phyloP scores from a whole-genome alignment of 2,888 invertebrate species.

The Microctonus aethiopoides region DNA sequence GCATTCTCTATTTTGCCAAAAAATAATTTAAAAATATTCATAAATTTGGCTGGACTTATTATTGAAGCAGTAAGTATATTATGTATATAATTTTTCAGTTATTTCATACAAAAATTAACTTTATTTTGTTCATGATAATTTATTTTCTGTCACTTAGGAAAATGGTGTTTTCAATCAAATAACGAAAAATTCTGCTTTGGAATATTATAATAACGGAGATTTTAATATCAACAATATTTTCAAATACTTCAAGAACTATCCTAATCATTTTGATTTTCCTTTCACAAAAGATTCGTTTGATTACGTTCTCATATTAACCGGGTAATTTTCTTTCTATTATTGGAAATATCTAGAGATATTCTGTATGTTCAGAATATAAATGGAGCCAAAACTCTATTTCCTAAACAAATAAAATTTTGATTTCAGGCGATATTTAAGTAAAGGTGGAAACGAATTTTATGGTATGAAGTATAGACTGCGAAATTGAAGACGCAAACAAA shows the following conservation, averaged over 20 bases:
- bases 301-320: background rate
- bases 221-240: background rate
- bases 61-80: background rate
- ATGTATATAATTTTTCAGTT: too few species aligned
- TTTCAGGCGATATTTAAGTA: too few species aligned
- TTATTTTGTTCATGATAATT: background rate
- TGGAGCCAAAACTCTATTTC: too few species aligned
- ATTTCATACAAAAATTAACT: background rate
- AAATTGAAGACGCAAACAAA: too few species aligned
- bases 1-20: background rate
- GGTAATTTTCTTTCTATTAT: background rate
- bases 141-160: background rate
- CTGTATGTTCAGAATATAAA: too few species aligned
- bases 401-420: too few species aligned
- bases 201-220: too few species aligned
- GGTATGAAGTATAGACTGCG: too few species aligned
- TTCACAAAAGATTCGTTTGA: background rate
- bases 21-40: background rate
- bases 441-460: too few species aligned
- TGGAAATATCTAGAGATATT: too few species aligned
- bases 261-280: background rate
- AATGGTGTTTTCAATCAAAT: background rate
- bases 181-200: background rate
- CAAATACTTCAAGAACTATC: background rate
- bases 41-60: background rate